Base-by-base conservation (phyloP, 1,140 invertebrate genomes). In the Vanessa tameamea region DNA sequence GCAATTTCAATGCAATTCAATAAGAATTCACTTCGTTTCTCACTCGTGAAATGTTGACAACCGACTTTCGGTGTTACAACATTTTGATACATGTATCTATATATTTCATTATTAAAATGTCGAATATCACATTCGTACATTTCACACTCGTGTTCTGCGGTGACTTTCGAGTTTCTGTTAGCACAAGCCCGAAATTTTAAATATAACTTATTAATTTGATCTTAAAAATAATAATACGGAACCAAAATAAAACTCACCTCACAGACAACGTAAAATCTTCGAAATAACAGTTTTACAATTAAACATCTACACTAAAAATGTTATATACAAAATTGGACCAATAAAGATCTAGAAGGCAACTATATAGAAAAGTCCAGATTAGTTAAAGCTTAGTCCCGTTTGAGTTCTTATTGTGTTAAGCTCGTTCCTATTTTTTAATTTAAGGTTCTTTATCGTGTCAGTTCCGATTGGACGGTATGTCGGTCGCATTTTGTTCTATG, bases 351-450 rank as follows among this genome's bases (percentile, higher is more conserved):
- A 67, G 72, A 77, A 79, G 78, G 78, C 78, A 74, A 71, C 37
- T 68, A 73, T 69, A 64, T n/a, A 53, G n/a, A 16, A 26, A 31
- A 43, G n/a, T 59, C 47, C 53, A 64, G 14, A 72, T 47, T 80
- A 78, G 61, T 83, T 82, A 83, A 83, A 82, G 82, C 80, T 83
- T 20, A 72, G 64, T 77, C 55, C 64, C 55, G 55, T 26, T 65
- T 55, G 43, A 72, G 74, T 63, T 68, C 71, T 51, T 61, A 73
- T 55, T 37, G 64, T 13, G 63, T 70, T 82, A 87, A 89, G 84
- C 82, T 87, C 87, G 78, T 74, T 86, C 16, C 84, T 87, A 77
- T 84, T 85, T 84, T 88, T 88, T 64, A 83, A 86, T 79, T 87
- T 86, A 77, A 81, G 59, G 70, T 78, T 77, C 15, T 80, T 80